Conservation (phyloP, 2,797 vertebrate genomes). For the Champsocephalus esox region DNA sequence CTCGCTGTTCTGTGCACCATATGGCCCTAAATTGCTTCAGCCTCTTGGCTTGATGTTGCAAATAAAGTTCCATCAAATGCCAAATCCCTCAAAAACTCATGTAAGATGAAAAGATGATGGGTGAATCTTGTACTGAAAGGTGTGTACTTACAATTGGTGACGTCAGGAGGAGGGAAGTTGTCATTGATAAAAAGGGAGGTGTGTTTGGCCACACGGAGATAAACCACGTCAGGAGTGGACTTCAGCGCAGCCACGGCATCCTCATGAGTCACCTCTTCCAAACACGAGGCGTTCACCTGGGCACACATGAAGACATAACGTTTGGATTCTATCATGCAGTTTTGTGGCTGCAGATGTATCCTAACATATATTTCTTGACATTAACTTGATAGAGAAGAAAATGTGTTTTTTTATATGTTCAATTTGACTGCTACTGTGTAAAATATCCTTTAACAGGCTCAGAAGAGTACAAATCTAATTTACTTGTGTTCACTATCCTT, state of each 20-base stretch:
- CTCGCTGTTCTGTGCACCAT: constrained; percentile 40
- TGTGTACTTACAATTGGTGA: constrained; percentile 92
- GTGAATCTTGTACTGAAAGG: background rate
- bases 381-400: background rate
- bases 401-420: background rate
- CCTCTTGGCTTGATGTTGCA: constrained; percentile 12
- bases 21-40: constrained; percentile 21
- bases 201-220: constrained; percentile 95
- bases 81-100: background rate
- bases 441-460: background rate
- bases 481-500: background rate
- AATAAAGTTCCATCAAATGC: background rate
- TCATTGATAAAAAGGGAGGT: constrained; percentile 97
- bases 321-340: background rate
- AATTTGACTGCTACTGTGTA: background rate
- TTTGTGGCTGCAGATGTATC: background rate
- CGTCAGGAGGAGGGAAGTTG: constrained; percentile 92
- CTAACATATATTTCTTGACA: background rate
- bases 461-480: background rate
- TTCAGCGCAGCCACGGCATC: constrained; percentile 97
- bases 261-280: constrained; percentile 97
- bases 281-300: constrained; percentile 90
- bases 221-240: constrained; percentile 96
- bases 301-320: background rate
- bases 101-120: background rate